A percentile compares a stretch with the other conserved stretches of the same genome.
These are phyloP conservation scores for Taurulus bubalis DNA, from an alignment of 2,113 vertebrate genomes.

Conservation along the genomic window DNA sequence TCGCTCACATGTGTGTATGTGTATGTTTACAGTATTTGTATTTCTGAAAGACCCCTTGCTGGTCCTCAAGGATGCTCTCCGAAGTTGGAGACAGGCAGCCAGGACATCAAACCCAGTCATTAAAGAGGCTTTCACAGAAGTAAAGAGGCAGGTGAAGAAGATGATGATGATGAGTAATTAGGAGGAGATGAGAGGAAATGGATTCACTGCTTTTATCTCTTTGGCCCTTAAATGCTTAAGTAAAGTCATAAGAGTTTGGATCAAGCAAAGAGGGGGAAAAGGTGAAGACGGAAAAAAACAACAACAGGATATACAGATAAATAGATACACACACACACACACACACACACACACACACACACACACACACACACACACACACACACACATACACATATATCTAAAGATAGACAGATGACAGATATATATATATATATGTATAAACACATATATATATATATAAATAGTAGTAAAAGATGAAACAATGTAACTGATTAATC, in stretches of 20 bases:
- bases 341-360: too few relatives aligned
- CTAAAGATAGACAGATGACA: not conserved
- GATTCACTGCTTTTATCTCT: conserved; percentile 74
- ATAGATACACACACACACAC: not conserved
- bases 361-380: too few relatives aligned
- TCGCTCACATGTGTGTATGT: conserved; percentile 18
- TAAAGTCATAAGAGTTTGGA: conserved; percentile 45
- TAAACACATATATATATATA: not conserved
- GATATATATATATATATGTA: too few relatives aligned
- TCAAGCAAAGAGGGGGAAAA: conserved; percentile 17
- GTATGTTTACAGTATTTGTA: conserved; percentile 7
- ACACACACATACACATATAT: not conserved
- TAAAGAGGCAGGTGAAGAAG: conserved; percentile 84
- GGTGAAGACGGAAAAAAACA: not conserved
- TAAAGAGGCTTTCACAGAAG: conserved; percentile 85
- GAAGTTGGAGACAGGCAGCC: conserved; percentile 84
- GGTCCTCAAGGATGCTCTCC: conserved; percentile 84
- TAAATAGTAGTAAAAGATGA: too few relatives aligned
- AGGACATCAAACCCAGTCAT: conserved; percentile 81
- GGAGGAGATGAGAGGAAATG: conserved; percentile 68
- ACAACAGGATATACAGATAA: not conserved
- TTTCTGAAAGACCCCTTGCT: conserved; percentile 66
- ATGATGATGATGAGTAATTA: conserved; percentile 68
- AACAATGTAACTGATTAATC: too few relatives aligned
- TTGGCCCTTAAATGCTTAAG: conserved; percentile 51